These are phyloP conservation scores for Pammene fasciana DNA, from an alignment of 2,888 invertebrate genomes.

Conservation along the genomic window DNA sequence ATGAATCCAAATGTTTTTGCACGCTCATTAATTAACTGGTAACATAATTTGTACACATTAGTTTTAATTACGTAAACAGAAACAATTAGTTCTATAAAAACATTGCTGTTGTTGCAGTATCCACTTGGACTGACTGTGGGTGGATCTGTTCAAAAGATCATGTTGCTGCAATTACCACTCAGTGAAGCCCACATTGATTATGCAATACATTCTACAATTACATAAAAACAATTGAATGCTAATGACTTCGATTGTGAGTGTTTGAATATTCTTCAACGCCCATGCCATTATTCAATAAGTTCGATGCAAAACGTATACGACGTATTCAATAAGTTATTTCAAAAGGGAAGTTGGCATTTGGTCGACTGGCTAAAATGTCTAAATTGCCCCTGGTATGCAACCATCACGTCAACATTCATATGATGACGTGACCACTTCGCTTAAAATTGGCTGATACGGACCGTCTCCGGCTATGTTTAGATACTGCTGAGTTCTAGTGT, in stretches of 20 bases:
- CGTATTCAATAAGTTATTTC: conserved; percentile 52
- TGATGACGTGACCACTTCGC: conserved; percentile 53
- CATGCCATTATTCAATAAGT: conserved; percentile 12
- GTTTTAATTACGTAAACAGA: conserved; percentile 40
- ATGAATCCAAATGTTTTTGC: background rate
- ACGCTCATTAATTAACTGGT: conserved; percentile 7
- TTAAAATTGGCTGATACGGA: conserved; percentile 44
- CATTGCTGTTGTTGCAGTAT: conserved; percentile 16
- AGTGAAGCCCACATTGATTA: conserved; percentile 15
- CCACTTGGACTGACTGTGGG: conserved; percentile 25
- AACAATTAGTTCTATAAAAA: conserved; percentile 35
- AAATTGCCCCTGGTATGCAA: conserved; percentile 57
- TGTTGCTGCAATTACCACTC: conserved; percentile 28
- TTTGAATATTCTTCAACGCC: conserved; percentile 11
- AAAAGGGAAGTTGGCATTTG: conserved; percentile 67
- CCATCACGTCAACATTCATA: conserved; percentile 58
- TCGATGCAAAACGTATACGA: conserved; percentile 36
- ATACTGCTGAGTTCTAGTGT: too few relatives aligned
- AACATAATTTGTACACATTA: conserved; percentile 24
- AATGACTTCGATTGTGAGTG: background rate
- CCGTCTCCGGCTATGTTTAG: too few relatives aligned
- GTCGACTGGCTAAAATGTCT: conserved; percentile 54
- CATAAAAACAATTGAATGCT: conserved; percentile 4
- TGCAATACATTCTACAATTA: conserved; percentile 6
- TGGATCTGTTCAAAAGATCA: conserved; percentile 23